A percentile compares a stretch with the other conserved stretches of the same genome.
These are phyloP conservation scores for Poecile atricapillus DNA, from an alignment of 2,113 vertebrate genomes.

Conservation along the genomic window DNA sequence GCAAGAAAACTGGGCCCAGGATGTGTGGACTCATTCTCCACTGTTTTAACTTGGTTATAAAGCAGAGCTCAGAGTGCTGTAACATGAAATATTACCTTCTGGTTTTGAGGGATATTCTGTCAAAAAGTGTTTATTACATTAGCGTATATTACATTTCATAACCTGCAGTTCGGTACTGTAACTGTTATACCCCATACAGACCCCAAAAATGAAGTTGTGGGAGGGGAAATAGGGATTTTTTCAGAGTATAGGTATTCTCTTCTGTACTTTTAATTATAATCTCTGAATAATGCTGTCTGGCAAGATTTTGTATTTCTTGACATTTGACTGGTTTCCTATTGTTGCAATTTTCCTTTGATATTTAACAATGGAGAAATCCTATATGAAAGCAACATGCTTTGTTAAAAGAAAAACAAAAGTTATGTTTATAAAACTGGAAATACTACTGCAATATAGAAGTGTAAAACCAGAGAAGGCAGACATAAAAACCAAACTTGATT, in stretches of 20 bases:
- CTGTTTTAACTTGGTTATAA: background rate
- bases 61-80: background rate
- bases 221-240: background rate
- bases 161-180: background rate
- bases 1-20: background rate
- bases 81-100: background rate
- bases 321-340: background rate
- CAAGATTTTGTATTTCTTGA: background rate
- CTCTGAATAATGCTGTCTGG: background rate
- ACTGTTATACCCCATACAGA: background rate
- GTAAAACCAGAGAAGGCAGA: background rate
- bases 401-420: background rate
- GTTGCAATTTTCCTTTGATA: background rate
- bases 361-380: background rate
- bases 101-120: background rate
- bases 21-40: background rate
- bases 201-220: background rate
- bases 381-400: background rate
- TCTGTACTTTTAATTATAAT: background rate
- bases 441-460: background rate
- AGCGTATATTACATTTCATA: background rate
- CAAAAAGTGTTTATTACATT: background rate
- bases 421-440: background rate
- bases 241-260: background rate
- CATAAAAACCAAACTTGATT: background rate